A percentile compares a stretch with the other conserved stretches of the same genome.
phyloP scores from a whole-genome alignment of 2,797 vertebrate genomes.

The Cossypha dichroa region DNA sequence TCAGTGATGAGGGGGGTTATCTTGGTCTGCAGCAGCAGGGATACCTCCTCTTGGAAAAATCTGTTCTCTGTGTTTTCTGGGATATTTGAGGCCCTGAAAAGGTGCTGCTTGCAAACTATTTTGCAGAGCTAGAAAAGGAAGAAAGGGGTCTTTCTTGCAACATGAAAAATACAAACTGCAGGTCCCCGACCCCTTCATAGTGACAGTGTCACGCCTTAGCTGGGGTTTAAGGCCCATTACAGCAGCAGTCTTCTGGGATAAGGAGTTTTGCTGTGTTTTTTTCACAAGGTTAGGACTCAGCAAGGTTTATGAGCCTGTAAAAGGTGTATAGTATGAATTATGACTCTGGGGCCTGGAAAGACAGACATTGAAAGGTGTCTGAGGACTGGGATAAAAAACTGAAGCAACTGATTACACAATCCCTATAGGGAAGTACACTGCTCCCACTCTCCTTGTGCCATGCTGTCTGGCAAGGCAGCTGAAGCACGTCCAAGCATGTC shows the following conservation, averaged over 20 bases:
- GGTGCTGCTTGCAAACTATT: neutral
- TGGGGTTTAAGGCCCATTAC: rapidly evolving
- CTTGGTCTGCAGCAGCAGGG: neutral
- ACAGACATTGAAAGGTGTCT: neutral
- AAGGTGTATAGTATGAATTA: neutral
- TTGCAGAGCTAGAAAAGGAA: neutral
- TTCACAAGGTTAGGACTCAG: neutral
- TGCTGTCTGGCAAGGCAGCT: neutral
- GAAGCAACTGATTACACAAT: neutral
- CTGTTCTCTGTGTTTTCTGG: neutral
- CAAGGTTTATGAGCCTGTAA: neutral
- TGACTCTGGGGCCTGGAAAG: neutral
- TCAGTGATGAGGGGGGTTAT: rapidly evolving
- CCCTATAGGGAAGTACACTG: rapidly evolving
- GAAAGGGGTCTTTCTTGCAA: neutral
- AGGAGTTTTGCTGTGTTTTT: neutral
- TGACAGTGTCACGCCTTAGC: neutral
- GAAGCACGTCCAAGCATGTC: rapidly evolving
- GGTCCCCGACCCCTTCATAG: neutral
- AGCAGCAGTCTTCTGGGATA: neutral
- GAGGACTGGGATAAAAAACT: neutral
- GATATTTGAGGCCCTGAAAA: neutral
- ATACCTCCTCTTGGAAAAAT: neutral
- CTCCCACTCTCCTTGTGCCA: rapidly evolving
- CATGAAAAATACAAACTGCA: neutral